A percentile compares a stretch with the other conserved stretches of the same genome.
These are phyloP conservation scores for Lycophotia porphyrea DNA, from an alignment of 2,888 invertebrate genomes.

Conservation along the genomic window DNA sequence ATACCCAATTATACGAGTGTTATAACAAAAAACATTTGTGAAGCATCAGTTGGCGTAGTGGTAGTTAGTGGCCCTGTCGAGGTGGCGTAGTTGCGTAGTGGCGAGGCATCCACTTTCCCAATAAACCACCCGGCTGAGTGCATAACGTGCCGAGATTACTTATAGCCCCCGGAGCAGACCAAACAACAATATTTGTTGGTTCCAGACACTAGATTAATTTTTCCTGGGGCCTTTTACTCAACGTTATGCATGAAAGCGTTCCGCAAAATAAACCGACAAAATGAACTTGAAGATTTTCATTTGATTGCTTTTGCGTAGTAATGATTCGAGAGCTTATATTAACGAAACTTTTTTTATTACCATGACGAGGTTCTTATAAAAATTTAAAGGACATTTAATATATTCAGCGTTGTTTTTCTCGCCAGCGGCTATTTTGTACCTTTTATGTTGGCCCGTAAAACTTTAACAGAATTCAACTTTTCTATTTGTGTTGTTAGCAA, in stretches of 20 bases:
- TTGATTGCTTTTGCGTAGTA: conserved; percentile 48
- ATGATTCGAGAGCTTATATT: conserved; percentile 38
- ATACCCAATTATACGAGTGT: conserved; percentile 57
- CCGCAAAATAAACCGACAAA: conserved; percentile 58
- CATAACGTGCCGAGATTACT: conserved; percentile 88
- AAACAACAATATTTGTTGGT: conserved; percentile 88
- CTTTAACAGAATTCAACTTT: conserved; percentile 54
- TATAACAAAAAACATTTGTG: conserved; percentile 69
- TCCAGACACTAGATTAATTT: conserved; percentile 87
- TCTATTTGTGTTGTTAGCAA: conserved; percentile 58
- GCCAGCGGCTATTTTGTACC: conserved; percentile 45
- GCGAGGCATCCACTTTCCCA: conserved; percentile 82
- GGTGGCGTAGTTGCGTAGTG: conserved; percentile 51
- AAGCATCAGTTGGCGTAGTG: conserved; percentile 72
- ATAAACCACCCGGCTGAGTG: conserved; percentile 84
- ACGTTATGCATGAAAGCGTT: conserved; percentile 71
- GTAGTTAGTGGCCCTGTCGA: conserved; percentile 32
- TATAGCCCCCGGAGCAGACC: conserved; percentile 83
- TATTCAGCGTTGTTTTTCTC: conserved; percentile 47
- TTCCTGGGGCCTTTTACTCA: conserved; percentile 83
- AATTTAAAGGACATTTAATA: conserved; percentile 41
- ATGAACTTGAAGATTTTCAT: conserved; percentile 60
- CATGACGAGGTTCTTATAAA: conserved; percentile 29
- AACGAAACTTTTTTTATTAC: conserved; percentile 33
- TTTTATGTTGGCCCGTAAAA: conserved; percentile 49